phyloP scores from a whole-genome alignment of 2,113 vertebrate species.

The Capreolus pygargus region DNA sequence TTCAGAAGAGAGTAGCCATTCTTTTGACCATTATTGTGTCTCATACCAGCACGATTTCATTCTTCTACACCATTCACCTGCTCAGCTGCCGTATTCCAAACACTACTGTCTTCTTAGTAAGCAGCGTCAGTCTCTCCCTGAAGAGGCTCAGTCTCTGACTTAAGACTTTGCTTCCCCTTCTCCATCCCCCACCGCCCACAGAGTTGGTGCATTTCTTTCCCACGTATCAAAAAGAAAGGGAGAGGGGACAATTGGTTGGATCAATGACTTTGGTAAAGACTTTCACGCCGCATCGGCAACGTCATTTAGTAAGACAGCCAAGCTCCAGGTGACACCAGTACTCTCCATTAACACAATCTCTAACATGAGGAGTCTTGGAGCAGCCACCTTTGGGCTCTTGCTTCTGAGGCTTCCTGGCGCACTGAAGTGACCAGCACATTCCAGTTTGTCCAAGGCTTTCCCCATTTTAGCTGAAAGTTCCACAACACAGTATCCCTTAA shows the following conservation, averaged over 20 bases:
- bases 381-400: background rate
- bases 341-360: background rate
- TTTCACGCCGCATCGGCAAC: fast-evolving
- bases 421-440: background rate
- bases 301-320: background rate
- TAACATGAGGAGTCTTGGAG: background rate
- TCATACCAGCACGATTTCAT: background rate
- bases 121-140: background rate
- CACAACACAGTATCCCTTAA: background rate
- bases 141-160: background rate
- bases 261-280: background rate
- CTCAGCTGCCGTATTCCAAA: background rate
- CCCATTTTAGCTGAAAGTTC: background rate
- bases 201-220: background rate
- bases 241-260: background rate
- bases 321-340: background rate
- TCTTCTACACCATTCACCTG: background rate
- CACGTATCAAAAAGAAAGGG: background rate
- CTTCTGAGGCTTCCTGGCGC: background rate
- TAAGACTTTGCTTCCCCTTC: background rate
- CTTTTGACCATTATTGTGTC: background rate
- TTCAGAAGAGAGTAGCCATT: background rate
- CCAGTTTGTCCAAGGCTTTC: background rate
- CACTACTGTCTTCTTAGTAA: background rate
- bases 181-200: background rate